Percentiles rank a stretch among this genome's conserved stretches.
These are phyloP conservation scores for Drosophila asahinai DNA, from an alignment of 1,140 invertebrate species.

Conservation along the genomic window DNA sequence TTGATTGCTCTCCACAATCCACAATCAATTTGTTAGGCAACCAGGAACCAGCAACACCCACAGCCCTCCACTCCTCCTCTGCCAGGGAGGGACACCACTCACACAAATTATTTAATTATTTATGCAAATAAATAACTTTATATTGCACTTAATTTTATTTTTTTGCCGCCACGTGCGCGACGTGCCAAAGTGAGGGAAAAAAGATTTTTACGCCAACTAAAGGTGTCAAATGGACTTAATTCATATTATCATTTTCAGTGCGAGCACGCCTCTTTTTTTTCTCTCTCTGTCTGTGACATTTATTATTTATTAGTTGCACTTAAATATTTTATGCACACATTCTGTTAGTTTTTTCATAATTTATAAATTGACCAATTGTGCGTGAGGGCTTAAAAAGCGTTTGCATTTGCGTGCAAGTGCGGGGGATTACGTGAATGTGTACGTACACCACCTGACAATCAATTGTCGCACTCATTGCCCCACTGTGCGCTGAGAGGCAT, in stretches of 20 bases:
- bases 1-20: constrained; percentile 34
- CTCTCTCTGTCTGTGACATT: constrained; percentile 45
- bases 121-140: constrained; percentile 75
- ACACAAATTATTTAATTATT: constrained; percentile 75
- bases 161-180: constrained; percentile 24
- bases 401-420: constrained; percentile 26
- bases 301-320: constrained; percentile 75
- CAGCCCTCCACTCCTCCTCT: background rate
- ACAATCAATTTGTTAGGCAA: constrained; percentile 69
- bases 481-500: constrained; percentile 63
- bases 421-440: background rate
- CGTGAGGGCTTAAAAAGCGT: constrained; percentile 37
- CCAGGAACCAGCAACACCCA: background rate
- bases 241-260: constrained; percentile 50
- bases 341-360: constrained; percentile 46
- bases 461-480: constrained; percentile 42
- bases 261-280: background rate
- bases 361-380: constrained; percentile 48
- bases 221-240: constrained; percentile 81
- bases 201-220: constrained; percentile 65
- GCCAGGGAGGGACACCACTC: constrained; percentile 29
- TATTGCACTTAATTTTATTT: constrained; percentile 51
- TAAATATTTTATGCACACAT: constrained; percentile 67
- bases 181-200: constrained; percentile 49
- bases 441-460: constrained; percentile 30